Base-by-base conservation (phyloP, 2,888 invertebrate species). In the Falcaria lacertinaria region DNA sequence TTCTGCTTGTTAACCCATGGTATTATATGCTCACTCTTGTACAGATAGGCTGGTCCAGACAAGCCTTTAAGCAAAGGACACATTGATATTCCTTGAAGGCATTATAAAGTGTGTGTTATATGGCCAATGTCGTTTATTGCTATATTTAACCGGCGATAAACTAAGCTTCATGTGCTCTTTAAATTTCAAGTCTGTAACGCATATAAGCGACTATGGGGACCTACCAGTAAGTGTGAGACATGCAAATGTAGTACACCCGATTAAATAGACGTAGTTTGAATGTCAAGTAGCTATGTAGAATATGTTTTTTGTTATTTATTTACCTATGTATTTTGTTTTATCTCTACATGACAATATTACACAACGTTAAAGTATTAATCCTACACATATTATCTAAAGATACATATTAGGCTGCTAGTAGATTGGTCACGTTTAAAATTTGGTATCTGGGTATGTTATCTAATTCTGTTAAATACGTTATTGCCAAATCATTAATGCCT, bases 181-280 rank as follows among this genome's bases (percentile, higher is more conserved):
- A 54, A 44, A 54, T 82, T 88, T 86, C 87, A 87, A 88, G 87
- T 84, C 87, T 86, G 80, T 72, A 57, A 74, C 82, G 47, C 79
- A 71, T 64, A 65, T 83, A 73, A 81, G 76, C 80, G 85, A 84
- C 56, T 81, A 74, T 56, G 73, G 72, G 53, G 72, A 76, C 47
- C 62, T 80, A 41, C 77, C 82, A 58, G 87, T 87, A 79, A 86
- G 87, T 85, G 60, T 19, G 32, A 34, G 28, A 46, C 44, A 43
- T 8, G 4, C 1, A 41, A 5, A 33, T 48, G 38, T 39, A 41
- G 17, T 47, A 44, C 28, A 28, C 28, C 6, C 25, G 1, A 11
- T 28, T 11, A 3, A 28, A 11, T 28, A 28, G 28, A 11, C 7
- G 5, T 4, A 28, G 2, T 11, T 11, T 11, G 28, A 28, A 28